Conservation (phyloP, 2,888 invertebrate species). For the Penaeus monodon region DNA sequence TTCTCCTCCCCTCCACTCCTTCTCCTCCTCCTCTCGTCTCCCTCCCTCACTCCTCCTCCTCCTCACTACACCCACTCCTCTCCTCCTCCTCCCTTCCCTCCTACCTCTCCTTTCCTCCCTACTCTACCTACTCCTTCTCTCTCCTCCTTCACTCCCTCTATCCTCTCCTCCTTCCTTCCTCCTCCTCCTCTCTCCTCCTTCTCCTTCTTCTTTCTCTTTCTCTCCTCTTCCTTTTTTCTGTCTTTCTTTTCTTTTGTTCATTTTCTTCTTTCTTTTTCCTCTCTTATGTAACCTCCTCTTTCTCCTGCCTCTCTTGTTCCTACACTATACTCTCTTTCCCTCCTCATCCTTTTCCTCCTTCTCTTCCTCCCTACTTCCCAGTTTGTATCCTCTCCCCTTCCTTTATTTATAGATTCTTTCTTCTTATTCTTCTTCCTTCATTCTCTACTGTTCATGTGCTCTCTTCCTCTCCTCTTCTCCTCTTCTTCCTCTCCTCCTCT, state of each 20-base stretch:
- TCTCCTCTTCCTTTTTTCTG: not conserved
- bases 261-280: too few relatives aligned
- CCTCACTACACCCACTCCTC: not conserved
- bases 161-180: not conserved
- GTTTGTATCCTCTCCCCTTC: too few relatives aligned
- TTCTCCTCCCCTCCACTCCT: not conserved
- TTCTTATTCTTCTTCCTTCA: too few relatives aligned
- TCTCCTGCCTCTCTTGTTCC: too few relatives aligned
- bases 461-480: not conserved
- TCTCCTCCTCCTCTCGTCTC: not conserved
- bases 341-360: not conserved
- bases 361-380: too few relatives aligned
- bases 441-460: not conserved
- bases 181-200: not conserved
- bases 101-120: not conserved
- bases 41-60: not conserved
- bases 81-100: too few relatives aligned
- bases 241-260: too few relatives aligned
- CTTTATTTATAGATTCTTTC: too few relatives aligned
- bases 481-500: not conserved
- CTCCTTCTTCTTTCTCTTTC: not conserved
- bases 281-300: too few relatives aligned
- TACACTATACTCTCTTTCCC: not conserved
- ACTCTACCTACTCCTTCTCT: not conserved
- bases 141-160: too few relatives aligned